These are phyloP conservation scores for Larimichthys crocea DNA, from an alignment of 2,113 vertebrate species.

Conservation along the genomic window DNA sequence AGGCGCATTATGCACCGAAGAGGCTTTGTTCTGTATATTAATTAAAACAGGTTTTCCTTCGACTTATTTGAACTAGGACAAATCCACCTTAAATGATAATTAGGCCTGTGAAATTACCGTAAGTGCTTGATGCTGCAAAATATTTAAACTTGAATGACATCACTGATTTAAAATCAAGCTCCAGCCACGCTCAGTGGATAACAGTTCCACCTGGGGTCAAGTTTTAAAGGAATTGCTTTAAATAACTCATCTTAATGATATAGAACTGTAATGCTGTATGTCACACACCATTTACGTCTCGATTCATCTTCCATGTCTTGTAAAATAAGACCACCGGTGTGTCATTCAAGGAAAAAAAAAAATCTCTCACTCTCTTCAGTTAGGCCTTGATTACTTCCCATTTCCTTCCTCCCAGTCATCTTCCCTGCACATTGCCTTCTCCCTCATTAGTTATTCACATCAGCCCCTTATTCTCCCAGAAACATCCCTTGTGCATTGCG, in stretches of 20 bases:
- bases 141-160: not conserved
- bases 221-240: slow-evolving; percentile 26
- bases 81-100: slow-evolving; percentile 28
- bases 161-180: slow-evolving; percentile 13
- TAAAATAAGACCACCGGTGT: slow-evolving; percentile 36
- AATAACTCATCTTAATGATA: slow-evolving; percentile 41
- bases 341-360: slow-evolving; percentile 40
- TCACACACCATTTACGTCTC: slow-evolving; percentile 23
- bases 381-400: slow-evolving; percentile 48
- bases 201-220: not conserved
- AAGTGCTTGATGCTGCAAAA: not conserved
- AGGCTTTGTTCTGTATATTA: slow-evolving; percentile 34
- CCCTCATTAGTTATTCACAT: slow-evolving; percentile 67
- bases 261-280: not conserved
- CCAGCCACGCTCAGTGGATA: not conserved
- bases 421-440: slow-evolving; percentile 23
- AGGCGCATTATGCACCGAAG: slow-evolving; percentile 7
- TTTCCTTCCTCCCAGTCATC: slow-evolving; percentile 51
- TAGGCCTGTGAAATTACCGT: slow-evolving; percentile 9
- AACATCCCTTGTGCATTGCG: slow-evolving; percentile 55
- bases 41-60: slow-evolving; percentile 42
- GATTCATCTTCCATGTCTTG: slow-evolving; percentile 26
- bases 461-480: slow-evolving; percentile 42
- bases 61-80: slow-evolving; percentile 30
- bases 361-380: slow-evolving; percentile 30